A percentile compares a stretch with the other conserved stretches of the same genome.
Evolutionary conservation across 1,140 invertebrate genomes (phyloP).

Genomic region (Solenopsis fugax): DNA sequence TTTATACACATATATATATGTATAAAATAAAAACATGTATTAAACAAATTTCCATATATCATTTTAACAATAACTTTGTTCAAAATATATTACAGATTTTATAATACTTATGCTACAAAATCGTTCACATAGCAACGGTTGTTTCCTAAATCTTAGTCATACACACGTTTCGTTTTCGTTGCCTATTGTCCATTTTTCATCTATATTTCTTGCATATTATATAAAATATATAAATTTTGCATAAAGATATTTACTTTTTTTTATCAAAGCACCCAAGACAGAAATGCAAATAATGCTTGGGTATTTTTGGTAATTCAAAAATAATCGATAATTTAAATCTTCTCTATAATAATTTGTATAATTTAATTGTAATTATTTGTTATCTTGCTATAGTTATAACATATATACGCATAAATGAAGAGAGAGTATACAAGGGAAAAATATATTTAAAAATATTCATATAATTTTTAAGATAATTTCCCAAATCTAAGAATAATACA

Average conservation of each 20-base stretch:
- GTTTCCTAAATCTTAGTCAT: conserved; percentile 71
- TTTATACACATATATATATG: neutral
- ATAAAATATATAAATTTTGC: conserved; percentile 39
- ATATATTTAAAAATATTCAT: conserved; percentile 51
- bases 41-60: conserved; percentile 71
- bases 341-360: neutral
- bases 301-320: conserved; percentile 25
- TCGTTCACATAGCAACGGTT: conserved; percentile 64
- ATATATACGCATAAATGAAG: conserved; percentile 27
- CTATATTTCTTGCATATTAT: conserved; percentile 37
- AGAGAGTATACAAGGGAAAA: conserved; percentile 19
- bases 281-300: conserved; percentile 50
- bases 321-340: conserved; percentile 4
- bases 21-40: conserved; percentile 60
- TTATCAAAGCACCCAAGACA: conserved; percentile 30
- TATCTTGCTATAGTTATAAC: conserved; percentile 28
- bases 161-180: conserved; percentile 60
- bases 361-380: conserved; percentile 32
- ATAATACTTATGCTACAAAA: conserved; percentile 73
- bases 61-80: conserved; percentile 70
- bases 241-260: conserved; percentile 35
- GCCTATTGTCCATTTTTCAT: conserved; percentile 65
- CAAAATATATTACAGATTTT: conserved; percentile 76
- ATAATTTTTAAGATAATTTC: conserved; percentile 51
- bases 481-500: conserved; percentile 28